These are phyloP conservation scores for Sipha maydis DNA, from an alignment of 2,888 invertebrate genomes.

Conservation along the genomic window DNA sequence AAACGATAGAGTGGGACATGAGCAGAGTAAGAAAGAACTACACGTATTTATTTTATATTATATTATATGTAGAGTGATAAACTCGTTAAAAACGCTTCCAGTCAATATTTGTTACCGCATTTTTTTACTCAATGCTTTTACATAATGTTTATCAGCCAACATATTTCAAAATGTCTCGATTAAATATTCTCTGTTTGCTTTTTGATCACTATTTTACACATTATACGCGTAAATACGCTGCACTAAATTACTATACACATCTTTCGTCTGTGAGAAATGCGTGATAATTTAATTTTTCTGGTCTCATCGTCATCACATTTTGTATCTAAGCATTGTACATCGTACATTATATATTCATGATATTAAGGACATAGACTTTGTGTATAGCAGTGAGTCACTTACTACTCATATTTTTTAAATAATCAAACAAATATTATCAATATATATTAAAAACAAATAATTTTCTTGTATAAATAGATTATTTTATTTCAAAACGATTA, in stretches of 20 bases:
- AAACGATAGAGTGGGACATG: not conserved
- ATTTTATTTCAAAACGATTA: not conserved
- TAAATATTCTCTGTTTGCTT: not conserved
- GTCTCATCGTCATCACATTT: not conserved
- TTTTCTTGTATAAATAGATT: not conserved
- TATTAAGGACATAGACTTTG: too few species aligned
- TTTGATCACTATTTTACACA: not conserved
- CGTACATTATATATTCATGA: too few species aligned
- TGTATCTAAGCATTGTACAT: too few species aligned
- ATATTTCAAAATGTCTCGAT: not conserved
- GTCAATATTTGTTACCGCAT: conserved; percentile 3
- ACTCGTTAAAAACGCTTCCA: conserved; percentile 43
- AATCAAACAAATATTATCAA: not conserved
- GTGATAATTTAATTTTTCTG: not conserved
- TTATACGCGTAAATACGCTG: not conserved
- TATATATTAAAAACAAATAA: not conserved
- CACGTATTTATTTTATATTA: not conserved
- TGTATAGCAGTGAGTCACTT: too few species aligned
- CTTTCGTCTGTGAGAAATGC: not conserved
- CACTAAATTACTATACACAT: not conserved
- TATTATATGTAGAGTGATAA: not conserved
- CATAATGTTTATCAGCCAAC: conserved; percentile 25
- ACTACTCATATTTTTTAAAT: not conserved
- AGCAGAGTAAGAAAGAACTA: not conserved
- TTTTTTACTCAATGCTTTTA: conserved; percentile 11